Evolutionary conservation across 2,888 invertebrate genomes (phyloP).

Genomic region (Hirtodrosophila cameraria): DNA sequence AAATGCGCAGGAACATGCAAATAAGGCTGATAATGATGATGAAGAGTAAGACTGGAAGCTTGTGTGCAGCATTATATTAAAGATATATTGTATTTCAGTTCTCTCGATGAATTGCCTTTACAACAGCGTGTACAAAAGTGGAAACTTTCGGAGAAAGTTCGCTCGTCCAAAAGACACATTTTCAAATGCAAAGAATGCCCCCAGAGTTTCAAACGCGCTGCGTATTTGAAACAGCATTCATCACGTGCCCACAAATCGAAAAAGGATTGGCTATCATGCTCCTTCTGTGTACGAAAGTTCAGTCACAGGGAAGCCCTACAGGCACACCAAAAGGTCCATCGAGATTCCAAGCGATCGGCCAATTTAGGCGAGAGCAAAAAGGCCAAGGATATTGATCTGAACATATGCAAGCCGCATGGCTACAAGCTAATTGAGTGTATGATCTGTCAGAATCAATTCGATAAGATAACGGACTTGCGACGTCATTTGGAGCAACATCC

Average conservation of each 20-base stretch:
- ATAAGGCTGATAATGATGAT: slow-evolving; percentile 42
- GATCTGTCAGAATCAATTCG: slow-evolving; percentile 82
- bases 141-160: slow-evolving; percentile 32
- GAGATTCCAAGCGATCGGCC: slow-evolving; percentile 75
- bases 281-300: slow-evolving; percentile 71
- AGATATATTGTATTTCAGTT: slow-evolving; percentile 30
- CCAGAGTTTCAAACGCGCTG: slow-evolving; percentile 75
- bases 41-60: slow-evolving; percentile 44
- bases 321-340: slow-evolving; percentile 76
- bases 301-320: slow-evolving; percentile 72
- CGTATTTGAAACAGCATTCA: slow-evolving; percentile 77
- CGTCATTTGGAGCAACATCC: slow-evolving; percentile 80
- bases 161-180: slow-evolving; percentile 34
- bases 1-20: slow-evolving; percentile 10
- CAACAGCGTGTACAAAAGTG: slow-evolving; percentile 49
- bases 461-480: slow-evolving; percentile 78
- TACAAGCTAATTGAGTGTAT: slow-evolving; percentile 82
- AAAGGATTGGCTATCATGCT: slow-evolving; percentile 73
- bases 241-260: slow-evolving; percentile 64
- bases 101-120: slow-evolving; percentile 59
- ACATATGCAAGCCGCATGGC: slow-evolving; percentile 81
- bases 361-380: slow-evolving; percentile 65
- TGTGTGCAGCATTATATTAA: neutral
- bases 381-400: slow-evolving; percentile 67
- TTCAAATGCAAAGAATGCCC: slow-evolving; percentile 76